Conservation (phyloP, 2,888 invertebrate species). For the Geophilus truncorum region DNA sequence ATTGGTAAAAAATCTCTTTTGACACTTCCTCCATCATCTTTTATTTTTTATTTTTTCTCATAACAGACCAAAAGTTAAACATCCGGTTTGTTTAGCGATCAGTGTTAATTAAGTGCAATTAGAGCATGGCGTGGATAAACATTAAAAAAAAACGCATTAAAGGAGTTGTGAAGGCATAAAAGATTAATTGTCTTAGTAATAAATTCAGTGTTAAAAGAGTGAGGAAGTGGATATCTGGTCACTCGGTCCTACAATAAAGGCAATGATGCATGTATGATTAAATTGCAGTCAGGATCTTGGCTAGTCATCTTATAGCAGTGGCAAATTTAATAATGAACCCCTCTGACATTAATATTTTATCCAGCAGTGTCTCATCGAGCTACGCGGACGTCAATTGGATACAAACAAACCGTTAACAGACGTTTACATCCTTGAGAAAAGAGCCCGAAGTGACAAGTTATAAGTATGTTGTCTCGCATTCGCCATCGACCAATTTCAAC, state of each 20-base stretch:
- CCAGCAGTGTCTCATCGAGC: neutral
- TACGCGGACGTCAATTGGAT: neutral
- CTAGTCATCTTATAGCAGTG: neutral
- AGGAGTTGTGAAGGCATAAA: neutral
- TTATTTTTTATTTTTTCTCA: neutral
- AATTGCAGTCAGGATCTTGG: neutral
- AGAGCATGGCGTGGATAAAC: neutral
- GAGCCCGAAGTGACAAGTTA: neutral
- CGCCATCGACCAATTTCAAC: conserved; percentile 1
- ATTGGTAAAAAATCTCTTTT: neutral
- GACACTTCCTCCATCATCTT: too few species aligned
- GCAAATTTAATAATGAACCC: neutral
- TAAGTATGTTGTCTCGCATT: neutral
- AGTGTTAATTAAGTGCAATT: neutral
- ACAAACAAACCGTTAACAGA: neutral
- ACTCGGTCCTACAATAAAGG: neutral
- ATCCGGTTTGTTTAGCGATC: neutral
- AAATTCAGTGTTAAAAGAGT: neutral
- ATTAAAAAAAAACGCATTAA: neutral
- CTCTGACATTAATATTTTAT: neutral
- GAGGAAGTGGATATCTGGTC: too few species aligned
- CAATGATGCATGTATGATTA: neutral
- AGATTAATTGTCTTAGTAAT: neutral
- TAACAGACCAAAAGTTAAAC: neutral
- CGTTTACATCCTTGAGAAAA: neutral